These are phyloP conservation scores for Zapornia atra DNA, from an alignment of 2,113 vertebrate genomes.

Conservation along the genomic window DNA sequence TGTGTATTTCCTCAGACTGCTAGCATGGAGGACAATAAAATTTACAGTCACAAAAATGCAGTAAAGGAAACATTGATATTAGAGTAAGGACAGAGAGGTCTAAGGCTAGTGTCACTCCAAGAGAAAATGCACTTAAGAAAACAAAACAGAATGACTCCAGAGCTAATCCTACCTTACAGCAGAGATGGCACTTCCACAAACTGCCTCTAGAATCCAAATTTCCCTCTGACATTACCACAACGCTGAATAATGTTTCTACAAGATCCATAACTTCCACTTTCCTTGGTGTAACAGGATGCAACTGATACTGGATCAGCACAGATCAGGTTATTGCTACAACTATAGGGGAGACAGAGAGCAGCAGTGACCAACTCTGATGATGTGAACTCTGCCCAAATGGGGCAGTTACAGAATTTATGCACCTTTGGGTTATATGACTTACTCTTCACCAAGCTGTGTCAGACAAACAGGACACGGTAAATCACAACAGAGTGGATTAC, in stretches of 20 bases:
- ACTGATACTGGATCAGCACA: not conserved
- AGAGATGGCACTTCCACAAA: too few species aligned
- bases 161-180: not conserved
- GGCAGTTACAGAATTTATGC: not conserved
- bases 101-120: not conserved
- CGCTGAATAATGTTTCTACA: not conserved
- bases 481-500: not conserved
- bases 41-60: not conserved
- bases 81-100: not conserved
- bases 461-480: not conserved
- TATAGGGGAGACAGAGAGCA: not conserved
- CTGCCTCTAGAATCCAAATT: not conserved
- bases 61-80: not conserved
- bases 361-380: not conserved
- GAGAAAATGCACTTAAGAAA: not conserved
- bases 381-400: not conserved
- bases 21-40: not conserved
- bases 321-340: not conserved
- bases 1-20: not conserved
- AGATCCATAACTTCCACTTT: not conserved
- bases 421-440: not conserved
- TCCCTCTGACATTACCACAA: not conserved
- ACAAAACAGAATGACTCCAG: not conserved
- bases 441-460: not conserved
- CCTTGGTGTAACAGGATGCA: not conserved